Conservation (phyloP, 2,888 invertebrate genomes). For the Nephrotoma guestfalica region DNA sequence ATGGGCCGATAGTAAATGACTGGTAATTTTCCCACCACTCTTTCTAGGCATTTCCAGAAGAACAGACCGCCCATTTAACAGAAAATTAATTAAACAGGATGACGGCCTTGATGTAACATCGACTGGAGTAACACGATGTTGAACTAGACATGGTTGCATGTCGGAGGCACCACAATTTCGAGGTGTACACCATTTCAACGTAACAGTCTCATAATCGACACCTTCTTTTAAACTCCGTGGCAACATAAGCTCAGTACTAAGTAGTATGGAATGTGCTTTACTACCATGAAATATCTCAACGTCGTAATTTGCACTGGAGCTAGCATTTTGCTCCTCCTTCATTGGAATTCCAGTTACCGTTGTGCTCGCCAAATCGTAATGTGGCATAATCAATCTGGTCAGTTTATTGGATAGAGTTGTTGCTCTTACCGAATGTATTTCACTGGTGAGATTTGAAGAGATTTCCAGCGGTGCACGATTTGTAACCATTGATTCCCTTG, state of each 20-base stretch:
- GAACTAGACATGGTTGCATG: constrained; percentile 67
- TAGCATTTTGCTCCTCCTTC: constrained; percentile 99
- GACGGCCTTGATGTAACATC: constrained; percentile 95
- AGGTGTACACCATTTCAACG: constrained; percentile 95
- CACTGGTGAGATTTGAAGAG: constrained; percentile 57
- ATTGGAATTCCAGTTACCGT: constrained; percentile 98
- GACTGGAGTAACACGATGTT: constrained; percentile 85
- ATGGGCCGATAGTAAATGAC: constrained; percentile 85
- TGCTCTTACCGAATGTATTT: constrained; percentile 68
- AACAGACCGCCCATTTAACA: constrained; percentile 87
- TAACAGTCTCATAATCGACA: constrained; percentile 62
- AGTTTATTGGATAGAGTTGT: constrained; percentile 58
- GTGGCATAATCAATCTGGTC: constrained; percentile 61
- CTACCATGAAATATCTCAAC: constrained; percentile 90
- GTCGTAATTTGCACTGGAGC: constrained; percentile 96
- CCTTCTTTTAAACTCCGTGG: constrained; percentile 53
- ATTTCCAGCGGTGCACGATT: constrained; percentile 56
- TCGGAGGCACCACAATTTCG: constrained; percentile 69
- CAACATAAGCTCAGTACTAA: constrained; percentile 44
- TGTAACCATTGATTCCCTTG: constrained; percentile 60
- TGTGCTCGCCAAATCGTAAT: constrained; percentile 86
- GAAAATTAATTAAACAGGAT: constrained; percentile 91
- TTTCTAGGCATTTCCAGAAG: constrained; percentile 81
- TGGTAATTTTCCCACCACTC: constrained; percentile 73
- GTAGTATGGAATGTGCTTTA: constrained; percentile 68